These are phyloP conservation scores for Cardiocondyla obscurior DNA, from an alignment of 1,140 invertebrate genomes.

Conservation along the genomic window DNA sequence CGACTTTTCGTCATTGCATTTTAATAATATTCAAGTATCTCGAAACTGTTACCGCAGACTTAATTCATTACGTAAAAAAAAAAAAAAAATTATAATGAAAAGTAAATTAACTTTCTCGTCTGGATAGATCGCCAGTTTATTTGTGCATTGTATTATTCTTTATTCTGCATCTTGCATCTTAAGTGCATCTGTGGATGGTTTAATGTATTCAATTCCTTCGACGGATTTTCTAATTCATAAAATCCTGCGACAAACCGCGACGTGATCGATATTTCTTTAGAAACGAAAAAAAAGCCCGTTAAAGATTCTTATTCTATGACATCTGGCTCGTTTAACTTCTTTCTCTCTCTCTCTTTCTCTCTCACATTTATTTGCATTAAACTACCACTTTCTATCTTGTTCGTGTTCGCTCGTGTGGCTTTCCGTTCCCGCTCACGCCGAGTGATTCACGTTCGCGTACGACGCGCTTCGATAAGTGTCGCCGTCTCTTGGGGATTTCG, in stretches of 20 bases:
- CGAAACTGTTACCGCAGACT: neutral
- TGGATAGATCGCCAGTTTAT: neutral
- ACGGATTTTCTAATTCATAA: neutral
- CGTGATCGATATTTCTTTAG: conserved; percentile 7
- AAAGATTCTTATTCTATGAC: conserved; percentile 27
- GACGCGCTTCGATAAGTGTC: conserved; percentile 76
- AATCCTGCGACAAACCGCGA: neutral
- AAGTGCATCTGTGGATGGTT: neutral
- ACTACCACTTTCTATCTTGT: neutral
- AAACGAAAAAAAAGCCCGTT: neutral
- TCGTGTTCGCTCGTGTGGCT: conserved; percentile 12
- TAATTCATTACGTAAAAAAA: conserved; percentile 6
- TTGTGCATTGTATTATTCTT: neutral
- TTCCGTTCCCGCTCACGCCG: conserved; percentile 61
- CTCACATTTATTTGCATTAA: conserved; percentile 22
- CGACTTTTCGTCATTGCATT: neutral
- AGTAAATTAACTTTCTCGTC: neutral
- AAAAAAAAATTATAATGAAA: neutral
- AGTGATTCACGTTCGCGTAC: conserved; percentile 79
- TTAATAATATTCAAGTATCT: neutral
- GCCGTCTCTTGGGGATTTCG: conserved; percentile 82
- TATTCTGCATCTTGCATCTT: neutral
- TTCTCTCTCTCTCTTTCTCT: conserved; percentile 10
- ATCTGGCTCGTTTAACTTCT: conserved; percentile 32
- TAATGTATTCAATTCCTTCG: neutral